Percentiles rank a stretch among this genome's conserved stretches.
Evolutionary conservation across 2,888 invertebrate species (phyloP).

Genomic region (Tiliacea aurago): DNA sequence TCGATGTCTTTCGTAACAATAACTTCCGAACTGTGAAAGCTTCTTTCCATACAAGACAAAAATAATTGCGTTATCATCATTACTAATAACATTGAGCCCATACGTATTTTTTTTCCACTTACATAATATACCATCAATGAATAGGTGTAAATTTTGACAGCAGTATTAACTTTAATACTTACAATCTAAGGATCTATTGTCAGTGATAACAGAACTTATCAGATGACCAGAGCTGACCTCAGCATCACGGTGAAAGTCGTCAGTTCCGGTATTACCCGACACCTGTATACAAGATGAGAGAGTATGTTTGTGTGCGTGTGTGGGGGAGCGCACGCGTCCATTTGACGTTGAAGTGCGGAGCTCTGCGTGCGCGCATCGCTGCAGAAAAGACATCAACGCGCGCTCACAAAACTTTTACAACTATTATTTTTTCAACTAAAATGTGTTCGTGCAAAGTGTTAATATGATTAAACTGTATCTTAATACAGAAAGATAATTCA

Average conservation of each 20-base stretch:
- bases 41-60: constrained; percentile 8
- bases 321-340: constrained; percentile 78
- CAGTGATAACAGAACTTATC: constrained; percentile 80
- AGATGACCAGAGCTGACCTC: constrained; percentile 80
- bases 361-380: constrained; percentile 81
- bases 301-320: constrained; percentile 77
- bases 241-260: constrained; percentile 81
- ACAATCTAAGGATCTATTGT: constrained; percentile 72
- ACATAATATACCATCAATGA: constrained; percentile 34
- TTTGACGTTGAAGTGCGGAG: constrained; percentile 78
- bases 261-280: constrained; percentile 88
- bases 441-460: constrained; percentile 65
- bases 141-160: constrained; percentile 24
- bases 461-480: constrained; percentile 50
- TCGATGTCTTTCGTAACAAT: constrained; percentile 49
- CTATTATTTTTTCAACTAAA: constrained; percentile 3
- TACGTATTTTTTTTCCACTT: constrained; percentile 20
- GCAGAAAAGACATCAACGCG: constrained; percentile 70
- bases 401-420: constrained; percentile 55
- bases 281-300: constrained; percentile 82
- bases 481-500: constrained; percentile 32
- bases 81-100: constrained; percentile 2
- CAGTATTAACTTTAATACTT: constrained; percentile 22
- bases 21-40: constrained; percentile 57
- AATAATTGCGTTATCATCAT: constrained; percentile 39